Evolutionary conservation across 2,113 vertebrate genomes (phyloP).

Genomic region (Leptobrachium leishanense): DNA sequence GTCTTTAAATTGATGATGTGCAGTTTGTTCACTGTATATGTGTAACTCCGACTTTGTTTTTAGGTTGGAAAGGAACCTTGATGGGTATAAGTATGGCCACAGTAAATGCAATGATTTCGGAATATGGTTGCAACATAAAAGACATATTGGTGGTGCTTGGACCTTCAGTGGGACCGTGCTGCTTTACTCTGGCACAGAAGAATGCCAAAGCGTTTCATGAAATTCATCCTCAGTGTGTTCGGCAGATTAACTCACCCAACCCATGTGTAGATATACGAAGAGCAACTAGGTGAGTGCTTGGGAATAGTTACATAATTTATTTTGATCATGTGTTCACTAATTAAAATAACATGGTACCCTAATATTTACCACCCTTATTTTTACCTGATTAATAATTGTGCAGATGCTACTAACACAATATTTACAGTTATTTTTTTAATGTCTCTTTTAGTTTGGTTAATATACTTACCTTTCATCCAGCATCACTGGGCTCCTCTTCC

Average conservation of each 20-base stretch:
- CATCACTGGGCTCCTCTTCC: too few species aligned
- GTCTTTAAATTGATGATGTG: too few species aligned
- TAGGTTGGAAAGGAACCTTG: conserved; percentile 91
- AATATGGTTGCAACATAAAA: conserved; percentile 71
- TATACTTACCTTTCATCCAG: too few species aligned
- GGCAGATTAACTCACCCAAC: conserved; percentile 60
- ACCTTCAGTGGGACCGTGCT: conserved; percentile 86
- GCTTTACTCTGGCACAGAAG: conserved; percentile 76
- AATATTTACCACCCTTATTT: too few species aligned
- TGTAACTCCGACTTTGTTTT: not conserved
- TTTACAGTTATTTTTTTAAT: too few species aligned
- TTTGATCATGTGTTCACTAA: too few species aligned
- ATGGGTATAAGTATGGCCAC: conserved; percentile 84
- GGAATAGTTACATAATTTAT: too few species aligned
- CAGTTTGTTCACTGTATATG: not conserved
- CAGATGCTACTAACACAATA: too few species aligned
- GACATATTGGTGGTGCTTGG: conserved; percentile 83
- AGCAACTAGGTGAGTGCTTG: conserved; percentile 78
- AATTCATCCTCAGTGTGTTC: conserved; percentile 81
- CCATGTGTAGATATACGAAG: conserved; percentile 82
- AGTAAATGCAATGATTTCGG: conserved; percentile 79
- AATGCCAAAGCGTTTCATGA: conserved; percentile 72
- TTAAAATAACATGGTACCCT: too few species aligned
- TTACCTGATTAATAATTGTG: too few species aligned
- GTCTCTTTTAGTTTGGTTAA: too few species aligned